Evolutionary conservation across 2,113 vertebrate species (phyloP), one percentile per base, ranked within the genome.

Genomic region (Glaucidium brasilianum): DNA sequence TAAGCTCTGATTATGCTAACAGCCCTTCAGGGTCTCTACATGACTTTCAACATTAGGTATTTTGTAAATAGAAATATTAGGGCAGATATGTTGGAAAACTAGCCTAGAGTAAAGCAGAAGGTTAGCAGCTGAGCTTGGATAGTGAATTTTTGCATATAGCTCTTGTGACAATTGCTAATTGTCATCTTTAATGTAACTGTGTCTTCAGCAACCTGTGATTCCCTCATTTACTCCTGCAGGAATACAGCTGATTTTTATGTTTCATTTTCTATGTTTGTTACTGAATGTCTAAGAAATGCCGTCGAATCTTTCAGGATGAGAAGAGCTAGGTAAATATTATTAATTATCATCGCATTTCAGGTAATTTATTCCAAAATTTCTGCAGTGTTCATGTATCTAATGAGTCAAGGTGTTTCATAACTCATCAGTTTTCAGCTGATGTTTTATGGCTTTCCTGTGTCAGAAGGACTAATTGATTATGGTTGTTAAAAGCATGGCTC

Each of bases 381-480:
- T 75, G 10, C 39, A 62, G 16, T 52, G 11, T 73, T 92, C 68
- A 55, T 77, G n/a, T 91, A 67, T 82, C 52, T 78, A 81, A 92
- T 93, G 91, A 94, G 43, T 71, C 84, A 80, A 81, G 23, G 17
- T 27, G 49, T 83, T 96, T 96, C 80, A 69, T 90, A 96, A 72
- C 64, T 95, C 75, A 92, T 88, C 74, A 84, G 56, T 64, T 69
- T 96, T 88, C 67, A 72, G 25, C 20, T 91, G 73, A 86, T 92
- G 25, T 59, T 95, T 90, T 92, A 91, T 84, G 64, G 18, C 52
- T 95, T 97, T 90, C 55, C 18, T 69, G 3, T 90, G 52, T 92
- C 90, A 81, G 67, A 64, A 90, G 50, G 26, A 87, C 86, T 52
- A 90, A 92, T 41, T 81, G 23, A 93, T 72, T 74, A 37, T 10